Conservation (phyloP, 2,888 invertebrate genomes). For the Eulithis testata region DNA sequence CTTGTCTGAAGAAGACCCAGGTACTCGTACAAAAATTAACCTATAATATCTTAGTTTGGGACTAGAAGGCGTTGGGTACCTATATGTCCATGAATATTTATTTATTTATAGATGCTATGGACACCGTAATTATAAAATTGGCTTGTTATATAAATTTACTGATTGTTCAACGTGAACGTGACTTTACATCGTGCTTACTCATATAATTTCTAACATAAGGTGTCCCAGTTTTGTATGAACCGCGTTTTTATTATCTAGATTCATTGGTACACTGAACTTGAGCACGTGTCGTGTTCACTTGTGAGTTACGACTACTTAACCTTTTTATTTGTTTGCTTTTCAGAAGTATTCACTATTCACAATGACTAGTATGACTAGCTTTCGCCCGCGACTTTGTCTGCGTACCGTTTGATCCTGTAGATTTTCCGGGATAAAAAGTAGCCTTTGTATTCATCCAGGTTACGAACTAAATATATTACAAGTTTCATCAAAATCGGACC, state of each 20-base stretch:
- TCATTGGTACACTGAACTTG: constrained; percentile 53
- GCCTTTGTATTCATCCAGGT: too few species aligned
- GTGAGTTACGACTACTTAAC: not conserved
- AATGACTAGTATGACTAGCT: too few species aligned
- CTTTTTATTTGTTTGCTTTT: constrained; percentile 13
- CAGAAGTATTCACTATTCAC: not conserved
- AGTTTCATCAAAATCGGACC: too few species aligned
- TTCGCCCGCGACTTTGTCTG: not conserved
- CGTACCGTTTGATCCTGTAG: not conserved
- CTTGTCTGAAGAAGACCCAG: too few species aligned
- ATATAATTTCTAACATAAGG: constrained; percentile 52
- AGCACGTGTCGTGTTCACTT: constrained; percentile 32
- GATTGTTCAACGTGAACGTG: constrained; percentile 34
- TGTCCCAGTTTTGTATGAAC: constrained; percentile 59
- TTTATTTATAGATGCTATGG: too few species aligned
- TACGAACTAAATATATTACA: too few species aligned
- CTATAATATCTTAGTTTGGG: too few species aligned
- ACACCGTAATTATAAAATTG: too few species aligned
- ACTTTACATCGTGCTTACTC: constrained; percentile 48
- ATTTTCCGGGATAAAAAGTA: too few species aligned
- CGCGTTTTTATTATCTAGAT: constrained; percentile 57
- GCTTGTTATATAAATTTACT: not conserved
- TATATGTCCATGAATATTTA: too few species aligned
- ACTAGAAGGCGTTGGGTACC: too few species aligned
- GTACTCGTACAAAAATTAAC: too few species aligned